Conservation (phyloP, 2,797 vertebrate genomes). For the Cuculus canorus region DNA sequence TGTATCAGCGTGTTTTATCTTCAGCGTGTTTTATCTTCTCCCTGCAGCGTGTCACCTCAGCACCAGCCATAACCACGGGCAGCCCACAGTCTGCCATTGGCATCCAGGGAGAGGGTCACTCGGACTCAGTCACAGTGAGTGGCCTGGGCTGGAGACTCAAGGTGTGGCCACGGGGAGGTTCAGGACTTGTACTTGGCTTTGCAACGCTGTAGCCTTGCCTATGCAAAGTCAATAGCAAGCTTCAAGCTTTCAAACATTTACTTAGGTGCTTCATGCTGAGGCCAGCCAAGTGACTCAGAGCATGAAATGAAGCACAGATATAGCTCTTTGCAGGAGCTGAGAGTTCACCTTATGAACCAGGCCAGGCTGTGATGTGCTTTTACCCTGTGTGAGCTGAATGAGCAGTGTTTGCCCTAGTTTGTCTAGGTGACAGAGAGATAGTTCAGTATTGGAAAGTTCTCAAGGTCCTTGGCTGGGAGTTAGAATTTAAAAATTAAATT, state of each 20-base stretch:
- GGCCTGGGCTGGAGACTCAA: background rate
- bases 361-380: background rate
- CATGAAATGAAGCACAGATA: background rate
- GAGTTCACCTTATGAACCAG: background rate
- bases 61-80: background rate
- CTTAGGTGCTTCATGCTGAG: background rate
- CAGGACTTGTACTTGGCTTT: background rate
- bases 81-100: background rate
- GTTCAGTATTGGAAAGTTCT: background rate
- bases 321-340: background rate
- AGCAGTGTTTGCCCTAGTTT: background rate
- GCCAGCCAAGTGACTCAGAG: background rate
- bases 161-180: background rate
- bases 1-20: background rate
- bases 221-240: constrained; percentile 21
- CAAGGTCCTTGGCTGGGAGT: background rate
- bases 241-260: constrained; percentile 15
- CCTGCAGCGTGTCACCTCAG: background rate
- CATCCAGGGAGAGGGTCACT: background rate
- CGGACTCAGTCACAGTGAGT: background rate
- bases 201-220: background rate
- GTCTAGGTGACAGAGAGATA: background rate
- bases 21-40: background rate
- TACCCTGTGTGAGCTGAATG: background rate
- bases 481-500: background rate